phyloP scores from a whole-genome alignment of 2,888 invertebrate species.

The Tachystola acroxantha region DNA sequence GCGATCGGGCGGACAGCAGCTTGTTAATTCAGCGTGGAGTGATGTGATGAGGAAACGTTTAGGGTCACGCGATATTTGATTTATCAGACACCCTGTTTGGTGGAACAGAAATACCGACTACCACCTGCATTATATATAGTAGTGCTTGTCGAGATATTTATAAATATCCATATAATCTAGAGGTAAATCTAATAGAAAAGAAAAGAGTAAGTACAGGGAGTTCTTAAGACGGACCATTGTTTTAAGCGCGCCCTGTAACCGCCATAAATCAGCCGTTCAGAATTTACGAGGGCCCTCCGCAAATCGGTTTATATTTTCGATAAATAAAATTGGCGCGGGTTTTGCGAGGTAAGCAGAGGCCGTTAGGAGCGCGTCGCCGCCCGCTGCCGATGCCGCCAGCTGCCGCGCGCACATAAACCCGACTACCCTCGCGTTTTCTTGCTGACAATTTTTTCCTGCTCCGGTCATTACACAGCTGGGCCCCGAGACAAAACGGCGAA shows the following conservation, averaged over 20 bases:
- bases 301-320: constrained; percentile 79
- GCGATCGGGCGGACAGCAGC: constrained; percentile 32
- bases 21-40: constrained; percentile 36
- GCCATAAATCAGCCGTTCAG: constrained; percentile 72
- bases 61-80: constrained; percentile 31
- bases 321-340: constrained; percentile 78
- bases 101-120: no score
- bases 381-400: constrained; percentile 45
- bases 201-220: no score
- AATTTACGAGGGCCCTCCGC: constrained; percentile 74
- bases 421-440: constrained; percentile 77
- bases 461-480: constrained; percentile 78
- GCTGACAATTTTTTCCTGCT: constrained; percentile 78
- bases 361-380: constrained; percentile 71
- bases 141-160: no score
- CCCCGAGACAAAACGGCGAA: constrained; percentile 77
- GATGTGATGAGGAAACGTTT: constrained; percentile 26
- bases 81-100: not conserved
- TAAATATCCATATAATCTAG: no score
- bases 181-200: no score
- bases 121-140: not conserved
- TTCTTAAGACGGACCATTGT: constrained; percentile 68
- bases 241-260: constrained; percentile 69
- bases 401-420: constrained; percentile 74
- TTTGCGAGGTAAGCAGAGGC: constrained; percentile 77